These are phyloP conservation scores for Trichogramma evanescens DNA, from an alignment of 2,888 invertebrate species.

Conservation along the genomic window DNA sequence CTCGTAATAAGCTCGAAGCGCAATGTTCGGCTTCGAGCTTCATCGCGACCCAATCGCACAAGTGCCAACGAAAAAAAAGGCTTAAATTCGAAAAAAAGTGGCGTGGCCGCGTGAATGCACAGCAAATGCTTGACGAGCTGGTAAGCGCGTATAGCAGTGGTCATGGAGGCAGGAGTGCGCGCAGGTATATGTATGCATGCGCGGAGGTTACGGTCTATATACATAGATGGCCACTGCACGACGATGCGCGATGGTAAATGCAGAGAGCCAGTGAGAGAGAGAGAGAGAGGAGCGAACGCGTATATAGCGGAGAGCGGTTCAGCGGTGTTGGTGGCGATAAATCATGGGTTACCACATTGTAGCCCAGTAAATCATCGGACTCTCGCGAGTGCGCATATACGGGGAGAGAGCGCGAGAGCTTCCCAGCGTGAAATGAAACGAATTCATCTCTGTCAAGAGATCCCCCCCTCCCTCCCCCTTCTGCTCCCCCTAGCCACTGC, in stretches of 20 bases:
- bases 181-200: too few relatives aligned
- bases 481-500: conserved; percentile 53
- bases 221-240: too few relatives aligned
- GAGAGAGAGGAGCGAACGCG: conserved; percentile 1
- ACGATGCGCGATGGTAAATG: too few relatives aligned
- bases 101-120: too few relatives aligned
- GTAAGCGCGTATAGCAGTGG: neutral
- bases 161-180: neutral
- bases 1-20: too few relatives aligned
- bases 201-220: too few relatives aligned
- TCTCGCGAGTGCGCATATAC: conserved; percentile 22
- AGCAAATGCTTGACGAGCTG: neutral
- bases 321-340: conserved; percentile 55
- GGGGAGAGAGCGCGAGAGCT: conserved; percentile 46
- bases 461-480: conserved; percentile 41
- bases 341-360: conserved; percentile 66
- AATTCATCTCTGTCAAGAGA: conserved; percentile 49
- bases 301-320: neutral
- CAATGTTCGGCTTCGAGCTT: too few relatives aligned
- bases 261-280: neutral
- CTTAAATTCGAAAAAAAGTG: too few relatives aligned
- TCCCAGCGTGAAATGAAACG: conserved; percentile 51
- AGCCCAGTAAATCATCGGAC: conserved; percentile 60
- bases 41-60: too few relatives aligned
- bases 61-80: too few relatives aligned